Evolutionary conservation across 1,140 invertebrate species (phyloP).

Genomic region (Tetramorium alpestre): DNA sequence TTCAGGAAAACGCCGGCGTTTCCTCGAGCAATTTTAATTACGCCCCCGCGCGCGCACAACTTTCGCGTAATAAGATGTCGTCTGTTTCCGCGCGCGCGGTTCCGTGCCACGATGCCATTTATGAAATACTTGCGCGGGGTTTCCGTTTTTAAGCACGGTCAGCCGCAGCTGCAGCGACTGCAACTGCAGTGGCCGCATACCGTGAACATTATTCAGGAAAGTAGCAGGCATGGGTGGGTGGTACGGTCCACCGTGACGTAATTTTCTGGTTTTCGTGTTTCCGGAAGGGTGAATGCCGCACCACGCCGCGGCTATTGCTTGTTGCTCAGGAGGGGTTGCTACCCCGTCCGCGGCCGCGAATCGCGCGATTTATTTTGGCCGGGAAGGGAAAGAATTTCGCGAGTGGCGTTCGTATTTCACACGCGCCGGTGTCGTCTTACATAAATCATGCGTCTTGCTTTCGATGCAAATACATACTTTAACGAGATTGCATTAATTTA

Average conservation of each 20-base stretch:
- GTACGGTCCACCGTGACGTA: slow-evolving; percentile 71
- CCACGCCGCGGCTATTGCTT: slow-evolving; percentile 39
- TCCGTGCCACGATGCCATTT: slow-evolving; percentile 41
- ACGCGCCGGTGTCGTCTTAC: background rate
- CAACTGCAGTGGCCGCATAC: slow-evolving; percentile 76
- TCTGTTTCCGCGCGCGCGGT: slow-evolving; percentile 27
- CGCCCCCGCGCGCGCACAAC: slow-evolving; percentile 22
- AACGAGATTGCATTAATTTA: background rate
- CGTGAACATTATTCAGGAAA: slow-evolving; percentile 77
- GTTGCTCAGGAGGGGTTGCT: slow-evolving; percentile 31
- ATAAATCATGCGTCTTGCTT: background rate
- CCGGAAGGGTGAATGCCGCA: slow-evolving; percentile 19
- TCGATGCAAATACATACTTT: background rate
- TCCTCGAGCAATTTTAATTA: slow-evolving; percentile 53
- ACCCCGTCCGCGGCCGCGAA: slow-evolving; percentile 16
- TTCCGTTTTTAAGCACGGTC: slow-evolving; percentile 54
- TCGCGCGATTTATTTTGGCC: slow-evolving; percentile 43
- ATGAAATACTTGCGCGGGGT: slow-evolving; percentile 66
- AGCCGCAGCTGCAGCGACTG: slow-evolving; percentile 66
- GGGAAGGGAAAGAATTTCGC: slow-evolving; percentile 43
- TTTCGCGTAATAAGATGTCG: slow-evolving; percentile 50
- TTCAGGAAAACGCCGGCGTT: slow-evolving; percentile 35
- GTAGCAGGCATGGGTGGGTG: slow-evolving; percentile 53
- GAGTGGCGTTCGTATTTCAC: background rate
- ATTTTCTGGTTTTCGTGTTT: slow-evolving; percentile 79